Base-by-base conservation (phyloP, 2,113 vertebrate species). In the Trematomus loennbergii region DNA sequence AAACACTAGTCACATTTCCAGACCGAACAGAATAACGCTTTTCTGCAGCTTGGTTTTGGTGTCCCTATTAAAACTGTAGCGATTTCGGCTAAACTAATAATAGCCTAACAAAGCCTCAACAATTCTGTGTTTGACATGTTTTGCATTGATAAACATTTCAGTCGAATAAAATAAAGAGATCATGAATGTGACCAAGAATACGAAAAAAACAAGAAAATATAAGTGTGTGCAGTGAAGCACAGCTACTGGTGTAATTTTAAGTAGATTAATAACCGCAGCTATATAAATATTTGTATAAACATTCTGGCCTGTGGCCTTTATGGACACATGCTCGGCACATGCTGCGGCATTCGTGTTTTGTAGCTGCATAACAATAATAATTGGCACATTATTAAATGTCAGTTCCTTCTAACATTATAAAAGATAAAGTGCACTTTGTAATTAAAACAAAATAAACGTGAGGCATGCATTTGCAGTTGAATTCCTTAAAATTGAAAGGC, bases 241-340 rank as follows among this genome's bases (percentile, higher is more conserved):
- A 69, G 73, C 49, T 75, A 33, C 16, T 58, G 25, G 63, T 73
- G 29, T 40, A 5, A 57, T 70, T 64, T 79, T 80, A 75, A 18
- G 58, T n/a, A 12, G 9, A 72, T 46, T 40, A 82, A 79, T 43
- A 77, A 60, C 60, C 36, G 68, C 62, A 80, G 33, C 68, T 55
- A 65, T 69, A 65, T 61, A 81, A 82, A 82, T 87, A 87, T 89
- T 85, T 79, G 40, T 63, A 67, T 64, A 72, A 87, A 89, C 74
- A 81, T 20, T 45, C 52, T 72, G 81, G 66, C 55, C 72, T 70
- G 70, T 77, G 74, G 88, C 78, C 77, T 87, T 29, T 25, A 11
- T 43, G 20, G 72, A 78, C 81, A 79, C 61, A 87, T 89, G 83
- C 53, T 64, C 25, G 46, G 83, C 82, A 84, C 84, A 89, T 90